Percentiles rank a stretch among this genome's conserved stretches.
Evolutionary conservation across 2,888 invertebrate genomes (phyloP).

Genomic region (Linyphia triangularis): DNA sequence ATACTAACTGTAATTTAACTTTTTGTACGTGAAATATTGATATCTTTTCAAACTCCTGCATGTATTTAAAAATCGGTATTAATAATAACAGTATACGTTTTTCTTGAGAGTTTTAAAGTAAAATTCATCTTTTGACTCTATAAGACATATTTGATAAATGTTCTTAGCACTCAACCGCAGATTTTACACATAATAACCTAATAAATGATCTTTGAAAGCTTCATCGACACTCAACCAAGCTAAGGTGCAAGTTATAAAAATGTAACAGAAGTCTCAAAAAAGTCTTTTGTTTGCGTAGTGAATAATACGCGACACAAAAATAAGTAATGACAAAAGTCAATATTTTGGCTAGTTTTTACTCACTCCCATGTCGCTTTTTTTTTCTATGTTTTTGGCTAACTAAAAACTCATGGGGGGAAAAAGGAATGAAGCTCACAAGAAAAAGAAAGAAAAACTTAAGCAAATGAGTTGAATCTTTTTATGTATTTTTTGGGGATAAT

Average conservation of each 20-base stretch:
- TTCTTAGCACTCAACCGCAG: background rate
- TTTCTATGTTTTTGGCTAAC: background rate
- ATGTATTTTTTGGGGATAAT: background rate
- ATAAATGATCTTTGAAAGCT: slow-evolving; percentile 32
- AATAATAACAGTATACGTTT: background rate
- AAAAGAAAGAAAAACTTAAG: slow-evolving; percentile 20
- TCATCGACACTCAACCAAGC: slow-evolving; percentile 1
- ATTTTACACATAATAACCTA: slow-evolving; percentile 2
- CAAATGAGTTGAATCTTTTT: slow-evolving; percentile 33
- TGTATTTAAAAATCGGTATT: too few species aligned
- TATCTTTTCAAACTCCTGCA: too few species aligned
- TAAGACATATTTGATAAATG: slow-evolving; percentile 25
- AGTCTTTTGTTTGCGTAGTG: background rate
- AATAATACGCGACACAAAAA: slow-evolving; percentile 23
- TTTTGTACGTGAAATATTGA: too few species aligned
- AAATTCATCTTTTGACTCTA: background rate
- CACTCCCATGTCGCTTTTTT: slow-evolving; percentile 13
- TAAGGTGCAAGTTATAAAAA: slow-evolving; percentile 22
- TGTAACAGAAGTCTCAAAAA: slow-evolving; percentile 18
- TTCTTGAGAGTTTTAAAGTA: background rate
- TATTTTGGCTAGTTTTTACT: slow-evolving; percentile 33
- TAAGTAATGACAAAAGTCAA: slow-evolving; percentile 29
- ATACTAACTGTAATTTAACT: too few species aligned
- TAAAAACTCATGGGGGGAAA: slow-evolving; percentile 8
- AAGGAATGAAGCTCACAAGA: background rate